A percentile compares a stretch with the other conserved stretches of the same genome.
Evolutionary conservation across 2,113 vertebrate genomes (phyloP).

Genomic region (Nibea albiflora): DNA sequence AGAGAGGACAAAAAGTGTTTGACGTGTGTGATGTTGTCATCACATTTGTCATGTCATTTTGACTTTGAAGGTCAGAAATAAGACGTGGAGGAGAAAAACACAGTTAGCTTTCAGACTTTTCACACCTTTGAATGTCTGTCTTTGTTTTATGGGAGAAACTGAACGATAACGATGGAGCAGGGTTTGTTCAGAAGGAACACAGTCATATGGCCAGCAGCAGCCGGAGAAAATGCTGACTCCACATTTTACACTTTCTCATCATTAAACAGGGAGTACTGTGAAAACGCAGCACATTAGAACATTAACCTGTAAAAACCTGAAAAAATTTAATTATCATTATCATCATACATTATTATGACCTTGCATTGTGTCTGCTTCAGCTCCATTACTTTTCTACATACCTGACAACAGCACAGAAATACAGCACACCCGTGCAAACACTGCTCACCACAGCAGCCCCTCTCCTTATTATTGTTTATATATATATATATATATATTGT

Average conservation of each 20-base stretch:
- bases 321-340: too few species aligned
- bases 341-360: not conserved
- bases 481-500: too few species aligned
- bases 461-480: not conserved
- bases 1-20: not conserved
- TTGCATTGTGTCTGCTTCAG: not conserved
- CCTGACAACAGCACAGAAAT: constrained; percentile 5
- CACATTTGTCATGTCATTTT: too few species aligned
- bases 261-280: not conserved
- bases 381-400: not conserved
- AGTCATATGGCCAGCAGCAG: not conserved
- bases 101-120: not conserved
- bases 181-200: constrained; percentile 7
- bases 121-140: not conserved
- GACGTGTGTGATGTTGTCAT: not conserved
- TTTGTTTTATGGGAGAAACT: not conserved
- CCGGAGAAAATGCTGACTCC: constrained; percentile 16
- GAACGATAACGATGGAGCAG: not conserved
- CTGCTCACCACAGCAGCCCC: too few species aligned
- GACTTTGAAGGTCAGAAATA: constrained; percentile 3
- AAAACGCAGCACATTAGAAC: not conserved
- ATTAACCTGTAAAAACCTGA: too few species aligned
- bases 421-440: not conserved
- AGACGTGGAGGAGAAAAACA: not conserved
- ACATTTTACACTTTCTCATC: not conserved